Evolutionary conservation across 2,888 invertebrate genomes (phyloP).

Genomic region (Caenorhabditis virilis): DNA sequence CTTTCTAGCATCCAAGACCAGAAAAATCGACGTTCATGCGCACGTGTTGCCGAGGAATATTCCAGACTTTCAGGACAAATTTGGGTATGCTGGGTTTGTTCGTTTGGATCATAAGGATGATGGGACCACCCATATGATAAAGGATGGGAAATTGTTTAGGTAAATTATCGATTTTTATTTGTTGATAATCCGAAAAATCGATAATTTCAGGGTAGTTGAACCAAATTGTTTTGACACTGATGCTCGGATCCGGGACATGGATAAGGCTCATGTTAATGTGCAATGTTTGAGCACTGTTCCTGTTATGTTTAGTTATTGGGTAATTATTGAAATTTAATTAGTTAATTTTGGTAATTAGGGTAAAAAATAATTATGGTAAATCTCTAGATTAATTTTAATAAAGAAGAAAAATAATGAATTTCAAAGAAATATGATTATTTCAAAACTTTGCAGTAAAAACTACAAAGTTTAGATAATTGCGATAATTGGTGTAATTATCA

Average conservation of each 20-base stretch:
- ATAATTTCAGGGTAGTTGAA: constrained; percentile 70
- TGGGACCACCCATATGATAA: constrained; percentile 71
- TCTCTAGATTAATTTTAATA: no score
- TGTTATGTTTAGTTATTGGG: constrained; percentile 75
- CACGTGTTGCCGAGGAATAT: constrained; percentile 73
- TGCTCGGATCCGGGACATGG: constrained; percentile 72
- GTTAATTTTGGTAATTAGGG: no score
- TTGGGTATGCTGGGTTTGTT: constrained; percentile 74
- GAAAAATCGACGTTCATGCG: constrained; percentile 73
- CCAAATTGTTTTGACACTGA: constrained; percentile 73
- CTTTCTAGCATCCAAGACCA: constrained; percentile 9
- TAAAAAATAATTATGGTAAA: no score
- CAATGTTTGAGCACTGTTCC: constrained; percentile 74
- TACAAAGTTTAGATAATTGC: no score
- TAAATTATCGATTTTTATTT: constrained; percentile 5
- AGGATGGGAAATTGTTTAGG: constrained; percentile 72
- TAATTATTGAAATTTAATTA: no score
- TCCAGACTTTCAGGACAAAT: constrained; percentile 73
- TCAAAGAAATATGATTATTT: no score
- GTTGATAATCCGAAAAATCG: no score
- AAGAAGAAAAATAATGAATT: no score
- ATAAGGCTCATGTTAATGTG: constrained; percentile 71
- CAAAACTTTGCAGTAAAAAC: no score
- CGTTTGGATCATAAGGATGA: constrained; percentile 69
- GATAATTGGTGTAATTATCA: no score